Evolutionary conservation across 2,888 invertebrate genomes (phyloP), one percentile per base, ranked within the genome.

Genomic region (Cylindroiulus punctatus): DNA sequence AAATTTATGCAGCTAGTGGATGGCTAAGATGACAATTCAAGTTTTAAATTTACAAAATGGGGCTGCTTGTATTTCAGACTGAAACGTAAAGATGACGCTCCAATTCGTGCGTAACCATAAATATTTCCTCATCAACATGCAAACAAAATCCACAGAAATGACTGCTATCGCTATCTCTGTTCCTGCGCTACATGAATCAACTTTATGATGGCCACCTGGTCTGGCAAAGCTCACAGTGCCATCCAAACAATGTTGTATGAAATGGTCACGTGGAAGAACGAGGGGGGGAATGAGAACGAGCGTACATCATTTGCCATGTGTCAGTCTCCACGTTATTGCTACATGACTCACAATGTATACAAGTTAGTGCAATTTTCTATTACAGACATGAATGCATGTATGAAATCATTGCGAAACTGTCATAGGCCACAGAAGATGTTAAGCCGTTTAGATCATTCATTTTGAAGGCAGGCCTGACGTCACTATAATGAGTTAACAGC

Each of bases 1-100:
- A 47, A 52, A 57, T 57, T 57, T 57, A 57, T n/a, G 57, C n/a
- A 57, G 57, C 19, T n/a, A 57, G 57, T n/a, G 57, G 57, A n/a
- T n/a, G n/a, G n/a, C 7, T 4, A 8, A 44, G 44, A 44, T n/a
- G n/a, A 44, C 4, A 44, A 44, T 44, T 44, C 44, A 44, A 12
- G 44, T 44, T 44, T 14, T 8, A 44, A 12, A 44, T 8, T 44
- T 44, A 44, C 44, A 44, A 44, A 44, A n/a, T 44, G 1, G 8
- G 44, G 12, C 44, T 12, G 10, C 44, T 44, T 44, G 44, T 44
- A 44, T 8, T 44, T 12, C 44, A 44, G 12, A 44, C 44, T 8
- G 10, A 12, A 5, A 44, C 4, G 10, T 44, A 44, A 44, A 44
- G 14, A 14, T 76, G 30, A 30, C 10, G 22, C 26, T 65, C 10